A percentile compares a stretch with the other conserved stretches of the same genome.
phyloP scores from a whole-genome alignment of 2,888 invertebrate genomes.

The Reticulitermes lucifugus region DNA sequence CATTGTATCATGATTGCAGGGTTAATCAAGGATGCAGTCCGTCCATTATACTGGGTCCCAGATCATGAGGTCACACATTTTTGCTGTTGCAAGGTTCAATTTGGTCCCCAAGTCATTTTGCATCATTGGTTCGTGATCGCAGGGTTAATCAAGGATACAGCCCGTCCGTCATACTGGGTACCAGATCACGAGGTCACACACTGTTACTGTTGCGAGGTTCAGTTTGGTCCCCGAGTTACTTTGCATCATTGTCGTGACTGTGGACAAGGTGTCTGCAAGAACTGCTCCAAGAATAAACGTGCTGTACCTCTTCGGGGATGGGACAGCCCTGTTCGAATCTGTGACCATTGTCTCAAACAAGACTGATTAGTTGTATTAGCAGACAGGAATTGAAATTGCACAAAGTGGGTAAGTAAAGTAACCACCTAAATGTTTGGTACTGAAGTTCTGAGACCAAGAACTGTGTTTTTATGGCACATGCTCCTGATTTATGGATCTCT shows the following conservation, averaged over 20 bases:
- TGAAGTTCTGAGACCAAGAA: too few relatives aligned
- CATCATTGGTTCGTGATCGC: slow-evolving; percentile 2
- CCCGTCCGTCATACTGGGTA: slow-evolving; percentile 83
- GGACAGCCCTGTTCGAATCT: slow-evolving; percentile 66
- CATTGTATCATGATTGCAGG: slow-evolving; percentile 78
- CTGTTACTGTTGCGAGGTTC: slow-evolving; percentile 74
- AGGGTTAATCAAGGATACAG: slow-evolving; percentile 79
- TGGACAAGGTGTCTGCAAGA: slow-evolving; percentile 77
- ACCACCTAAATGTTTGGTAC: too few relatives aligned
- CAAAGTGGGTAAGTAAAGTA: too few relatives aligned
- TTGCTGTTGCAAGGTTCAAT: too few relatives aligned
- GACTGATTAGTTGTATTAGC: slow-evolving; percentile 33
- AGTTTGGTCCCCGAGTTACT: slow-evolving; percentile 64
- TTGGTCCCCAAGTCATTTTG: too few relatives aligned
- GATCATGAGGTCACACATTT: too few relatives aligned
- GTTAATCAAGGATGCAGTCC: too few relatives aligned
- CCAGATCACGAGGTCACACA: slow-evolving; percentile 77
- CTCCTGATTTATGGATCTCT: too few relatives aligned
- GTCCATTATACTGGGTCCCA: too few relatives aligned
- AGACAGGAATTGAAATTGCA: too few relatives aligned
- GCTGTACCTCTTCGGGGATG: slow-evolving; percentile 64
- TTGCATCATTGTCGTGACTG: slow-evolving; percentile 78
- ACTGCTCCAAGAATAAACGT: slow-evolving; percentile 61
- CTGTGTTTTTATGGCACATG: too few relatives aligned
- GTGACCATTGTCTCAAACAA: slow-evolving; percentile 57